Percentiles rank a stretch among this genome's conserved stretches.
phyloP scores from a whole-genome alignment of 2,888 invertebrate genomes.

The Labia minor region DNA sequence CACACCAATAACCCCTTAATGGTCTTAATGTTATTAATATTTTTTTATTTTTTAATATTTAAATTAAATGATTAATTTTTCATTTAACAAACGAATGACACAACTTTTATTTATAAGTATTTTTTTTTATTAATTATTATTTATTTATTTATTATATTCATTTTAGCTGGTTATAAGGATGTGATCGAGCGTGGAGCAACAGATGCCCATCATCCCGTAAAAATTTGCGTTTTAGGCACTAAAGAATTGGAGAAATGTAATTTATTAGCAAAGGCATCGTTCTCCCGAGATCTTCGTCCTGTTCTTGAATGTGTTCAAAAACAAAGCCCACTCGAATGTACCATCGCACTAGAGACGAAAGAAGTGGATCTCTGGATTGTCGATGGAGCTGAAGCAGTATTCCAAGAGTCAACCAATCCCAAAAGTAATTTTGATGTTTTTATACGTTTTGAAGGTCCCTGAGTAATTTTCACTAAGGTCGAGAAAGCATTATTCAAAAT shows the following conservation, averaged over 20 bases:
- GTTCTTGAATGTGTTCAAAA: constrained; percentile 64
- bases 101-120: no score
- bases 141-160: no score
- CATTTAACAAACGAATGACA: no score
- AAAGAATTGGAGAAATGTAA: constrained; percentile 64
- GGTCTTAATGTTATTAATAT: no score
- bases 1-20: no score
- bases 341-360: constrained; percentile 53
- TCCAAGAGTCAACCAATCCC: not conserved
- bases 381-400: constrained; percentile 44
- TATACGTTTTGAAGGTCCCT: no score
- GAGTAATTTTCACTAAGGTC: no score
- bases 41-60: no score
- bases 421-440: not conserved
- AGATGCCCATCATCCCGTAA: constrained; percentile 42
- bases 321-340: constrained; percentile 51
- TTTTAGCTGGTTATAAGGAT: constrained; percentile 47
- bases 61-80: no score
- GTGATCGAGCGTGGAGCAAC: constrained; percentile 64
- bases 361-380: constrained; percentile 60
- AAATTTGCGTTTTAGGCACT: constrained; percentile 55
- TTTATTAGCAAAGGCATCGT: constrained; percentile 57
- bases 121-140: no score
- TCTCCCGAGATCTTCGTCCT: constrained; percentile 68
- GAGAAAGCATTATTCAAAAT: no score